phyloP scores from a whole-genome alignment of 1,140 invertebrate genomes.

The Camponotus floridanus region DNA sequence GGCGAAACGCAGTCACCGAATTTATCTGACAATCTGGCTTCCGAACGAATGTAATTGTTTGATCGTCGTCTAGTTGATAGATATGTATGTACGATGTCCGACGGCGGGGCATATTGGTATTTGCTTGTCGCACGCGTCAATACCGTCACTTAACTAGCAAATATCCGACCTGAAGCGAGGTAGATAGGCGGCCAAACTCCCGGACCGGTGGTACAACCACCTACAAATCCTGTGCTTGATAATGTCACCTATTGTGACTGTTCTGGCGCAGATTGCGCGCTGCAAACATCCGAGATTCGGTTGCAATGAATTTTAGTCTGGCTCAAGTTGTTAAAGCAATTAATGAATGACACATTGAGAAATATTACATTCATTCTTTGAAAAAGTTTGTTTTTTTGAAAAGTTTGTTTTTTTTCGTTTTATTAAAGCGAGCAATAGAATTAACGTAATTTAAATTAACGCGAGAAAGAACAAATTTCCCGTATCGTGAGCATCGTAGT shows the following conservation, averaged over 20 bases:
- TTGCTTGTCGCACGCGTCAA: constrained; percentile 76
- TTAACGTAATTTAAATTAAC: no score
- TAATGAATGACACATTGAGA: neutral
- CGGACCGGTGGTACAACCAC: constrained; percentile 45
- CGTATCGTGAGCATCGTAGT: no score
- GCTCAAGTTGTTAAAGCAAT: constrained; percentile 46
- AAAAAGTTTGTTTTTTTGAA: no score
- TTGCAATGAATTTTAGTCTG: constrained; percentile 52
- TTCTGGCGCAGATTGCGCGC: constrained; percentile 46
- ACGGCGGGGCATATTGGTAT: constrained; percentile 74
- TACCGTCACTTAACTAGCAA: constrained; percentile 77
- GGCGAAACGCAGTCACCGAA: constrained; percentile 15
- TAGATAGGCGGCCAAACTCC: constrained; percentile 67
- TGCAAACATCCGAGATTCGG: constrained; percentile 51
- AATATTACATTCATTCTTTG: no score
- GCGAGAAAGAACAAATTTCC: no score
- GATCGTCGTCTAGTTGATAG: constrained; percentile 65
- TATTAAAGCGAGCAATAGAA: no score
- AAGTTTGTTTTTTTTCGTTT: no score
- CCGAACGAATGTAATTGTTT: constrained; percentile 69
- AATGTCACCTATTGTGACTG: constrained; percentile 65
- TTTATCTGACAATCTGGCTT: constrained; percentile 46
- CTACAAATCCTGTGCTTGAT: constrained; percentile 60
- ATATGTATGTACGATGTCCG: constrained; percentile 60
- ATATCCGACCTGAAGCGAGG: constrained; percentile 72